Base-by-base conservation (phyloP, 2,797 vertebrate species). In the Spinibarbus caldwelli region DNA sequence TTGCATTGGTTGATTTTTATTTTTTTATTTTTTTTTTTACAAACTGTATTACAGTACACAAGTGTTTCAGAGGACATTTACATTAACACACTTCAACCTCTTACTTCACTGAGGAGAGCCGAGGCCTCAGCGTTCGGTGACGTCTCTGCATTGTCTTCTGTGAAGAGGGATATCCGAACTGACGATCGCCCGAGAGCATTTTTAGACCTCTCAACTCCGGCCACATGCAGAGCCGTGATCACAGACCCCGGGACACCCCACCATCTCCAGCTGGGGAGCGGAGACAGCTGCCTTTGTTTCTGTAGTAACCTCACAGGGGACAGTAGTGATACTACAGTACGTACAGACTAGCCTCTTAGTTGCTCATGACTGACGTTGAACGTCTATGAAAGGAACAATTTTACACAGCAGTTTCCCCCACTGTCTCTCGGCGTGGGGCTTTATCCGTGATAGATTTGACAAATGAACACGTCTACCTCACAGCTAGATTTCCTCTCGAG, bases 211-310 rank as follows among this genome's bases (percentile, higher is more conserved):
- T 83, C 29, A 76, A 34, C 81, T 79, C 41, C 6, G 19, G 80
- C 57, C 71, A 49, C 87, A 83, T 34, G 85, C 83, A 1, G 79
- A 77, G 83, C 54, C 75, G 83, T 64, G 67, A 62, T 84, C 83
- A 89, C 75, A 75, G 82, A 29, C 49, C 83, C 64, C 4, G 54
- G 76, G 72, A 82, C 80, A 78, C 52, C 76, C 89, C 88, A 90
- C 88, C 59, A 73, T 86, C 87, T 90, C 87, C 91, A 92, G 91
- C 91, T 93, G 90, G 89, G 91, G 89, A 87, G 88, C 86, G 90
- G 91, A 91, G 92, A 89, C 92, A 92, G 92, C 92, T 93, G 90
- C 85, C 87, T 90, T 92, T 90, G 87, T 88, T 91, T 88, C 89
- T 88, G 87, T 82, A 86, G 91, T 90, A 91, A 66, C 87, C 86